Percentiles rank a stretch among this genome's conserved stretches.
Conservation (phyloP, 2,888 invertebrate species). For the Crepidodera aurea region DNA sequence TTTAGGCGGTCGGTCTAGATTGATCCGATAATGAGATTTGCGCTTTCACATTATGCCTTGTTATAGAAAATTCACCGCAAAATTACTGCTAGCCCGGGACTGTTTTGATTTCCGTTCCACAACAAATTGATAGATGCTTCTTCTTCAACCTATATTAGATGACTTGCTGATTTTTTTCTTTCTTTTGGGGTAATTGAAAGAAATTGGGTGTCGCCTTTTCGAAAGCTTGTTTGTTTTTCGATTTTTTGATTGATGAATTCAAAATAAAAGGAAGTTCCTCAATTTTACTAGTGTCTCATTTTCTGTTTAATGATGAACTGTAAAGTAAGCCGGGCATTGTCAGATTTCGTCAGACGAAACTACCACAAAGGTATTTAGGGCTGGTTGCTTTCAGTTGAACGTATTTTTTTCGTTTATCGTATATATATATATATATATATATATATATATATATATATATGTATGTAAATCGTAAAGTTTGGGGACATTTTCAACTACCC, state of each 20-base stretch:
- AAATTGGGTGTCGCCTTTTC: constrained; percentile 29
- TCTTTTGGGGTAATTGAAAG: constrained; percentile 27
- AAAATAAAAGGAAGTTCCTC: constrained; percentile 1
- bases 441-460: too few species aligned
- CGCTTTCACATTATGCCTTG: constrained; percentile 54
- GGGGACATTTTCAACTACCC: too few species aligned
- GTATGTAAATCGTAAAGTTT: too few species aligned
- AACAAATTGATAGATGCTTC: constrained; percentile 49
- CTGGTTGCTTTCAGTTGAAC: too few species aligned
- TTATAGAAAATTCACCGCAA: constrained; percentile 54
- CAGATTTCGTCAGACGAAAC: too few species aligned
- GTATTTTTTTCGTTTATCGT: too few species aligned
- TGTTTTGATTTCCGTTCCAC: constrained; percentile 43
- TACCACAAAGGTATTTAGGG: too few species aligned
- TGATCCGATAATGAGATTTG: constrained; percentile 44
- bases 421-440: too few species aligned
- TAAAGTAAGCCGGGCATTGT: too few species aligned
- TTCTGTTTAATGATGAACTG: too few species aligned
- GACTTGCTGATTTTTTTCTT: constrained; percentile 39
- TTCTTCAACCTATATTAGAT: constrained; percentile 41
- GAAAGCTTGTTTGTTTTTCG: constrained; percentile 24
- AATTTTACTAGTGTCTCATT: too few species aligned
- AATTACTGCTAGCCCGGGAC: constrained; percentile 53
- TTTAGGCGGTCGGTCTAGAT: constrained; percentile 12
- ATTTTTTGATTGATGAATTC: constrained; percentile 22